Conservation (phyloP, 1,140 invertebrate genomes). For the Habropoda laboriosa region DNA sequence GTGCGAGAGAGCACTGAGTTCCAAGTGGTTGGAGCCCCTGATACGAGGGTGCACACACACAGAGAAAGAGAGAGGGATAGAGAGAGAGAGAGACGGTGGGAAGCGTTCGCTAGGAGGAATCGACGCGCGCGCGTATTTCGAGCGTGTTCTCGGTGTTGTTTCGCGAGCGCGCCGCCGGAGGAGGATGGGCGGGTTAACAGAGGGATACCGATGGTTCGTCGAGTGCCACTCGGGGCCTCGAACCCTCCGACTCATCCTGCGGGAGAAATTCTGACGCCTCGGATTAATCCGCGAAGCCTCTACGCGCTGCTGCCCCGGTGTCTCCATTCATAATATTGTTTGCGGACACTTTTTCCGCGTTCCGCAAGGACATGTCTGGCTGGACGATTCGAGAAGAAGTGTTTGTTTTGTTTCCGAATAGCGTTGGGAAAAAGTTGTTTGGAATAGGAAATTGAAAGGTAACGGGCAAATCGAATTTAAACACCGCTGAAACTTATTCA, state of each 20-base stretch:
- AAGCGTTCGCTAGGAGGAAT: neutral
- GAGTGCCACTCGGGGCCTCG: slow-evolving; percentile 31
- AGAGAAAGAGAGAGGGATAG: too few relatives aligned
- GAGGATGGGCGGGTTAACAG: slow-evolving; percentile 2
- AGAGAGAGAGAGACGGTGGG: neutral
- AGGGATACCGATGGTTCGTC: slow-evolving; percentile 23
- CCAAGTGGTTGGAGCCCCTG: slow-evolving; percentile 42
- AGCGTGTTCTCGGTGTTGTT: slow-evolving; percentile 54
- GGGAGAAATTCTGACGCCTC: slow-evolving; percentile 26
- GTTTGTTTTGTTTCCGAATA: too few relatives aligned
- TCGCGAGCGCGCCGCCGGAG: neutral
- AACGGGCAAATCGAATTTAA: too few relatives aligned
- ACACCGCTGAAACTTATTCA: too few relatives aligned
- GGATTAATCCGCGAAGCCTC: slow-evolving; percentile 1
- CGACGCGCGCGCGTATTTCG: slow-evolving; percentile 51
- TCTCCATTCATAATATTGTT: too few relatives aligned
- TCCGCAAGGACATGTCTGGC: too few relatives aligned
- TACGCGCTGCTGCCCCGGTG: neutral
- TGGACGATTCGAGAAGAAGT: too few relatives aligned
- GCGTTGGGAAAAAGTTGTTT: too few relatives aligned
- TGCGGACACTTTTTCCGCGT: too few relatives aligned
- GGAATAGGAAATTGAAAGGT: too few relatives aligned
- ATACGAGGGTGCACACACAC: neutral
- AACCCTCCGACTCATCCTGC: neutral
- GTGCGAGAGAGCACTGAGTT: slow-evolving; percentile 46